These are phyloP conservation scores for Erpornis zantholeuca DNA, from an alignment of 2,113 vertebrate species.

Conservation along the genomic window DNA sequence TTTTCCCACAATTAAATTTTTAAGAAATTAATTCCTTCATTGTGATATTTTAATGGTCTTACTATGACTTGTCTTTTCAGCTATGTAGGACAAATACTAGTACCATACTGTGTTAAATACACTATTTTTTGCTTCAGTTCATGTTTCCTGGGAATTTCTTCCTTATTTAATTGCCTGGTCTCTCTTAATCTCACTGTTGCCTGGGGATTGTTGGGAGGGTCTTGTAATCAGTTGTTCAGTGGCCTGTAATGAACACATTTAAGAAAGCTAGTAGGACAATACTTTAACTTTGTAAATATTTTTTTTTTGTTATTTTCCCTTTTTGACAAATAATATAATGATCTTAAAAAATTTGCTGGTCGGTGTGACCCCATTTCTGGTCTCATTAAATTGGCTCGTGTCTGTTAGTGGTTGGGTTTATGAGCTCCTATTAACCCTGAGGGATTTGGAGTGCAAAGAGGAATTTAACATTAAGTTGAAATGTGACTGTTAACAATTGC, in stretches of 20 bases:
- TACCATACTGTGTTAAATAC: not conserved
- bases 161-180: constrained; percentile 1
- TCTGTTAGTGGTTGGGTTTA: not conserved
- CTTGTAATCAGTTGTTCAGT: constrained; percentile 29
- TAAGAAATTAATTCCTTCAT: not conserved
- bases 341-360: constrained; percentile 6
- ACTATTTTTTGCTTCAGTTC: not conserved
- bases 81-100: not conserved
- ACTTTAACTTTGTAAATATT: not conserved
- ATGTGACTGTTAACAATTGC: not conserved
- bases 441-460: not conserved
- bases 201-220: not conserved
- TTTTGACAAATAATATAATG: not conserved
- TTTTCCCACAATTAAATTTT: not conserved
- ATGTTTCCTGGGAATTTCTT: not conserved
- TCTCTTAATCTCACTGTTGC: not conserved
- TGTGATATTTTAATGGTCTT: not conserved
- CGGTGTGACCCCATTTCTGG: constrained; percentile 22
- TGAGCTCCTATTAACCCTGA: not conserved
- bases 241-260: constrained; percentile 27
- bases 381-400: constrained; percentile 40
- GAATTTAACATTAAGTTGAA: not conserved
- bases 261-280: not conserved
- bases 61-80: not conserved
- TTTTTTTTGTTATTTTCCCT: not conserved